Conservation (phyloP, 2,797 vertebrate genomes). For the Esox lucius region DNA sequence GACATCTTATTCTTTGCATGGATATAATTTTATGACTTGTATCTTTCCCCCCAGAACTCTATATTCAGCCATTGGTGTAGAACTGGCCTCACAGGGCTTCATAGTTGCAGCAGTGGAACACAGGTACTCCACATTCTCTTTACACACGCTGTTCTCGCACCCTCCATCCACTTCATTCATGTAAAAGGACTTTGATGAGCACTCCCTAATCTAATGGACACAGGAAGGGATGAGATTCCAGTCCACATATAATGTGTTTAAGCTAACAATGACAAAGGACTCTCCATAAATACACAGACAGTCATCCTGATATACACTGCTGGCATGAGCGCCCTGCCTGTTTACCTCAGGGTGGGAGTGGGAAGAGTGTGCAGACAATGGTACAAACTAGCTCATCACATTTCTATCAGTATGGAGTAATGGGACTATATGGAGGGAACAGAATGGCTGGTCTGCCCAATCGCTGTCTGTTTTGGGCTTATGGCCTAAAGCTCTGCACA, state of each 20-base stretch:
- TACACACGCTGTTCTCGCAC: slow-evolving; percentile 1
- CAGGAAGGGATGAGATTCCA: slow-evolving; percentile 20
- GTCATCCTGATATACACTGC: slow-evolving; percentile 31
- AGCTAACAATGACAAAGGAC: slow-evolving; percentile 42
- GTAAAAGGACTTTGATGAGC: slow-evolving; percentile 5
- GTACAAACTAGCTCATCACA: slow-evolving; percentile 76
- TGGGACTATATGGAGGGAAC: slow-evolving; percentile 60
- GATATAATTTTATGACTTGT: neutral
- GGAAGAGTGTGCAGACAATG: slow-evolving; percentile 70
- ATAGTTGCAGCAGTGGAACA: slow-evolving; percentile 94
- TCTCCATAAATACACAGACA: slow-evolving; percentile 22
- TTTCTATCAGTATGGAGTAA: slow-evolving; percentile 69
- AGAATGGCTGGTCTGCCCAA: slow-evolving; percentile 52
- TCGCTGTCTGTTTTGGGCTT: slow-evolving; percentile 1
- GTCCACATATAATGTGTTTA: slow-evolving; percentile 17
- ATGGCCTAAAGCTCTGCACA: slow-evolving; percentile 26
- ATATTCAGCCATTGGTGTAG: slow-evolving; percentile 92
- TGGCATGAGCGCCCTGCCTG: slow-evolving; percentile 26
- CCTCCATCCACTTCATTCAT: slow-evolving; percentile 9
- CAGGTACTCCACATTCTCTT: slow-evolving; percentile 74
- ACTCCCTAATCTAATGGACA: slow-evolving; percentile 8
- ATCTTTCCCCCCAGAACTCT: slow-evolving; percentile 79
- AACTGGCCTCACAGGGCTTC: slow-evolving; percentile 92
- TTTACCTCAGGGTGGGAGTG: slow-evolving; percentile 61
- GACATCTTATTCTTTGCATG: neutral